phyloP scores from a whole-genome alignment of 2,888 invertebrate species.

The Linyphia triangularis region DNA sequence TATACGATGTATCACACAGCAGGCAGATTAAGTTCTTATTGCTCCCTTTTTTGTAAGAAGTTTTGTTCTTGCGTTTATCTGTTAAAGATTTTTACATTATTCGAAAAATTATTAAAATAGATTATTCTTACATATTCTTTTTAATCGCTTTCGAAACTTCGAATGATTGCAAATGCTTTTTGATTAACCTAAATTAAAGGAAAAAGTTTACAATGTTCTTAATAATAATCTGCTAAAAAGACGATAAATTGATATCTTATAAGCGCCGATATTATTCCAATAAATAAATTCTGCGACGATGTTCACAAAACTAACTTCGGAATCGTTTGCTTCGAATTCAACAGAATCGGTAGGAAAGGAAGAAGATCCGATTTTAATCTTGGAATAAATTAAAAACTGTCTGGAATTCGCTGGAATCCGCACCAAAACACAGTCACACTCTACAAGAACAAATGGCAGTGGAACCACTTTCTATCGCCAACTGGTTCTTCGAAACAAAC shows the following conservation, averaged over 20 bases:
- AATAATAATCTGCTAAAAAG: too few relatives aligned
- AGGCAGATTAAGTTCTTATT: too few relatives aligned
- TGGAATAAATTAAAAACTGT: neutral
- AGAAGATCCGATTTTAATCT: neutral
- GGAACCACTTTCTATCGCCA: conserved; percentile 59
- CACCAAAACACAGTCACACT: conserved; percentile 26
- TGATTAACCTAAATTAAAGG: too few relatives aligned
- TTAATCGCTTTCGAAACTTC: neutral
- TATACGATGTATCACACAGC: too few relatives aligned
- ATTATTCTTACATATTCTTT: too few relatives aligned
- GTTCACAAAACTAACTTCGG: neutral
- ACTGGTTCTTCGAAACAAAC: conserved; percentile 58
- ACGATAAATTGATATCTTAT: too few relatives aligned
- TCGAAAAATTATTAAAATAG: neutral
- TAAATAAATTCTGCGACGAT: neutral
- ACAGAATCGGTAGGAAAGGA: too few relatives aligned
- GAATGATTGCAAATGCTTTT: too few relatives aligned
- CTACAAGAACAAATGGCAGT: conserved; percentile 1
- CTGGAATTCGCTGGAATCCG: neutral
- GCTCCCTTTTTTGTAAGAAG: too few relatives aligned
- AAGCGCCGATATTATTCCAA: too few relatives aligned
- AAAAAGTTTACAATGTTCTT: too few relatives aligned
- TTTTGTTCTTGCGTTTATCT: neutral
- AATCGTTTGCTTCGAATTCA: neutral
- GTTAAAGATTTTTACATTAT: neutral